A percentile compares a stretch with the other conserved stretches of the same genome.
Conservation (phyloP, 2,797 vertebrate species). For the Enteromius treurensis region DNA sequence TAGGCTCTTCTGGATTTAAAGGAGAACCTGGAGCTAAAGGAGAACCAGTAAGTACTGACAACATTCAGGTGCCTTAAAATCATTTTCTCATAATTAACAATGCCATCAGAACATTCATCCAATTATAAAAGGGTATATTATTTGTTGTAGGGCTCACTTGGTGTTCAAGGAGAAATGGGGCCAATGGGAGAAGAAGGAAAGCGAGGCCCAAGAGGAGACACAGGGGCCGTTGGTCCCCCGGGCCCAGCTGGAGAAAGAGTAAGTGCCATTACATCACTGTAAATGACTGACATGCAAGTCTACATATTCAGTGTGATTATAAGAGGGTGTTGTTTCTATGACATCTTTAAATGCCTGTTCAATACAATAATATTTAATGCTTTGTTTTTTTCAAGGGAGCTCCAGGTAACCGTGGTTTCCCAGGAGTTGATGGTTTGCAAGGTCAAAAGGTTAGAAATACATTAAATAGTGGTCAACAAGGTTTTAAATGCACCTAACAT, state of each 20-base stretch:
- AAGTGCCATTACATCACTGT: slow-evolving; percentile 60
- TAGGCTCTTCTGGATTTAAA: slow-evolving; percentile 85
- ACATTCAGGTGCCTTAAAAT: slow-evolving; percentile 26
- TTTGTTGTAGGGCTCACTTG: slow-evolving; percentile 82
- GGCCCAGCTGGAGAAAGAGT: slow-evolving; percentile 91
- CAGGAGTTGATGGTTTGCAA: slow-evolving; percentile 85
- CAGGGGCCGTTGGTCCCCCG: slow-evolving; percentile 73
- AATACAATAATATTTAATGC: background rate
- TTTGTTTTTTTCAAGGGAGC: slow-evolving; percentile 73
- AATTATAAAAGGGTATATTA: background rate
- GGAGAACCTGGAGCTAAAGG: slow-evolving; percentile 93
- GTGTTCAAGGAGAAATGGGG: slow-evolving; percentile 83
- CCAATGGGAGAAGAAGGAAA: slow-evolving; percentile 94
- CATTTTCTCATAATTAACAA: background rate
- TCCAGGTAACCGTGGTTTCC: slow-evolving; percentile 88
- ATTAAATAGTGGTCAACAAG: background rate
- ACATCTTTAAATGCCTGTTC: background rate
- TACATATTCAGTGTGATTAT: background rate
- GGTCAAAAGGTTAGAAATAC: slow-evolving; percentile 81
- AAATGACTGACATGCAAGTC: background rate
- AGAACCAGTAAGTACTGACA: slow-evolving; percentile 83
- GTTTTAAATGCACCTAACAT: background rate
- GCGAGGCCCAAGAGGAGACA: slow-evolving; percentile 86
- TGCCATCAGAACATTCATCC: background rate
- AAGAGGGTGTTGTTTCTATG: background rate